Percentiles rank a stretch among this genome's conserved stretches.
These are phyloP conservation scores for Microcebus griseorufus DNA, from an alignment of 2,113 vertebrate genomes.

Conservation along the genomic window DNA sequence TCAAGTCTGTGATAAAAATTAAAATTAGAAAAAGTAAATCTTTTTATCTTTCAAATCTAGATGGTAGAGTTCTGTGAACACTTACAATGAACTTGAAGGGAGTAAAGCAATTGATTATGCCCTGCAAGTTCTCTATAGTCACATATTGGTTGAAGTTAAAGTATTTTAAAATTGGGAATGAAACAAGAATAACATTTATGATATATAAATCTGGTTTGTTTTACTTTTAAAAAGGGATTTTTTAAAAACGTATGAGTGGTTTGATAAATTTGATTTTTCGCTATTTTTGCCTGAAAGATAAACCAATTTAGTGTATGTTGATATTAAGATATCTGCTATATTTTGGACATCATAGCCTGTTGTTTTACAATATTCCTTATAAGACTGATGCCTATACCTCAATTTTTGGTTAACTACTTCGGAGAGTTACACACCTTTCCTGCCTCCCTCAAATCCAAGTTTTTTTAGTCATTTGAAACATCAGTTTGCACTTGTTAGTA, in stretches of 20 bases:
- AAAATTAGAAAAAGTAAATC: constrained; percentile 39
- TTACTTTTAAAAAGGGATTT: constrained; percentile 5
- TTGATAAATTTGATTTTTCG: neutral
- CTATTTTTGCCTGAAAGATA: constrained; percentile 28
- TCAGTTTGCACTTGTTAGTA: neutral
- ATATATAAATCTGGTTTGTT: constrained; percentile 5
- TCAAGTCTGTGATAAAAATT: constrained; percentile 20
- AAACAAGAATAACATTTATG: constrained; percentile 27
- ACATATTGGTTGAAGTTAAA: constrained; percentile 48
- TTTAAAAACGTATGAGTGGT: neutral
- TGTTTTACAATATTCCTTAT: neutral
- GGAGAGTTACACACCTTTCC: neutral
- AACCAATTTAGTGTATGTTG: neutral
- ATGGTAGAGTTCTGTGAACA: neutral
- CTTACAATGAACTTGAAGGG: constrained; percentile 1
- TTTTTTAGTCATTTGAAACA: constrained; percentile 28
- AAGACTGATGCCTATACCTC: neutral
- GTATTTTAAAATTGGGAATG: constrained; percentile 36
- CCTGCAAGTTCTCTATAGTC: neutral
- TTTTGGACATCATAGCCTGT: neutral
- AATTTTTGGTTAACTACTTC: neutral
- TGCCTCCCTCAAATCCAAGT: neutral
- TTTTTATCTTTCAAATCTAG: constrained; percentile 48
- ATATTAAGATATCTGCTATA: neutral
- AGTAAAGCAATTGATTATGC: constrained; percentile 18